These are phyloP conservation scores for Dallia pectoralis DNA, from an alignment of 2,797 vertebrate genomes.

Conservation along the genomic window DNA sequence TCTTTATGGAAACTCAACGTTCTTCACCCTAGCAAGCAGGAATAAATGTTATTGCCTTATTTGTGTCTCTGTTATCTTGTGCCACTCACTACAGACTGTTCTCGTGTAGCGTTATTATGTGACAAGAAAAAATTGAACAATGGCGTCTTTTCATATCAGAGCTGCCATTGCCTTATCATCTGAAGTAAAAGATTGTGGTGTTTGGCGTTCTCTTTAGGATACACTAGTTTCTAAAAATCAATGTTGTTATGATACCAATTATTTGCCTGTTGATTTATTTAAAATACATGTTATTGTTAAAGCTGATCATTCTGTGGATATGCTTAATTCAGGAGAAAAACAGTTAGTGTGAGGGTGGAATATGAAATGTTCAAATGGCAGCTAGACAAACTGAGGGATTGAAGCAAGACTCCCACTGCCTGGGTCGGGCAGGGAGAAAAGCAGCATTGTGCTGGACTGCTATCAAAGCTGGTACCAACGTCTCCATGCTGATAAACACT, in stretches of 20 bases:
- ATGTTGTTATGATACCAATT: neutral
- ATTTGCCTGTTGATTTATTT: neutral
- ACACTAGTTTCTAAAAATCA: neutral
- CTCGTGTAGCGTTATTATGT: neutral
- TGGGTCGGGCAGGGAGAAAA: conserved; percentile 55
- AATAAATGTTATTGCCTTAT: neutral
- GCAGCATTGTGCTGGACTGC: conserved; percentile 59
- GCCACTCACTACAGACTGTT: neutral
- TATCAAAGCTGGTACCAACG: conserved; percentile 63
- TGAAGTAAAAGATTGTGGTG: neutral
- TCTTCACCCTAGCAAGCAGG: neutral
- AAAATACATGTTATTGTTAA: conserved; percentile 60
- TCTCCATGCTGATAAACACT: conserved; percentile 56
- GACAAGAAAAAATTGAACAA: neutral
- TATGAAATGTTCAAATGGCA: conserved; percentile 62
- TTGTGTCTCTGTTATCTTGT: neutral
- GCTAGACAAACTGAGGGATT: conserved; percentile 46
- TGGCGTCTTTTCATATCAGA: conserved; percentile 5
- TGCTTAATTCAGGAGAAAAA: conserved; percentile 50
- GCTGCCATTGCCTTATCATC: conserved; percentile 6
- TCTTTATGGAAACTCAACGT: conserved; percentile 9
- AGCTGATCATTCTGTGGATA: conserved; percentile 23
- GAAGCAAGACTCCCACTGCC: conserved; percentile 57
- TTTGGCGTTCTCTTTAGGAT: neutral
- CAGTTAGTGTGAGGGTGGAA: conserved; percentile 31